A percentile compares a stretch with the other conserved stretches of the same genome.
Evolutionary conservation across 2,113 vertebrate genomes (phyloP).

Genomic region (Isurus oxyrinchus): DNA sequence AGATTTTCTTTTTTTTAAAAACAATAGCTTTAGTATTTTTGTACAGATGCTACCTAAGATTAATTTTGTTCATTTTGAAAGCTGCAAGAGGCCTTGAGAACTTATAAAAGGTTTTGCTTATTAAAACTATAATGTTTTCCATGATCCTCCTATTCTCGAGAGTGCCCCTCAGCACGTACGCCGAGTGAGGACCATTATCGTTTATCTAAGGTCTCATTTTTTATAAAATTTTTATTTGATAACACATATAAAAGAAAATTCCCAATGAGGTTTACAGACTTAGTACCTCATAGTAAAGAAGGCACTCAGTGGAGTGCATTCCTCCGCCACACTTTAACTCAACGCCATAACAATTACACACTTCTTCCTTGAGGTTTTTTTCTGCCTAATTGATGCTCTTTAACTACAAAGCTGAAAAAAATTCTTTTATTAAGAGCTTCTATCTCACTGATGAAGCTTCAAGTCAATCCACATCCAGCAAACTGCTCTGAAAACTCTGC

Average conservation of each 20-base stretch:
- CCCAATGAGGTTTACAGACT: neutral
- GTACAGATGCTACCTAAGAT: neutral
- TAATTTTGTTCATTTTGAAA: neutral
- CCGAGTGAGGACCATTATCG: neutral
- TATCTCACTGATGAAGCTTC: no score
- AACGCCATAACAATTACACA: no score
- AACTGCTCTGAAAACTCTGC: no score
- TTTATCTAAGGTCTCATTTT: neutral
- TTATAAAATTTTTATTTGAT: conserved; percentile 21
- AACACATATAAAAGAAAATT: neutral
- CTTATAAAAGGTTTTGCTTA: neutral
- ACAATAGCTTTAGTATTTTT: neutral
- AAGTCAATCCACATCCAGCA: no score
- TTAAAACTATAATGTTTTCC: neutral
- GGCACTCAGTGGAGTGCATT: no score
- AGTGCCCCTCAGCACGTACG: neutral
- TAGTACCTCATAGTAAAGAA: neutral
- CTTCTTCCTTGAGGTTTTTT: no score
- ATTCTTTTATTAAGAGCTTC: no score
- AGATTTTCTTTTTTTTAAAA: neutral
- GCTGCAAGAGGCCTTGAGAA: neutral
- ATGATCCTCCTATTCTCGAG: neutral
- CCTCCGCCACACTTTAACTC: no score
- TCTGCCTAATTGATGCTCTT: no score
- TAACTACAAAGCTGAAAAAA: no score